Evolutionary conservation across 2,888 invertebrate genomes (phyloP).

Genomic region (Seira sanloemensis): DNA sequence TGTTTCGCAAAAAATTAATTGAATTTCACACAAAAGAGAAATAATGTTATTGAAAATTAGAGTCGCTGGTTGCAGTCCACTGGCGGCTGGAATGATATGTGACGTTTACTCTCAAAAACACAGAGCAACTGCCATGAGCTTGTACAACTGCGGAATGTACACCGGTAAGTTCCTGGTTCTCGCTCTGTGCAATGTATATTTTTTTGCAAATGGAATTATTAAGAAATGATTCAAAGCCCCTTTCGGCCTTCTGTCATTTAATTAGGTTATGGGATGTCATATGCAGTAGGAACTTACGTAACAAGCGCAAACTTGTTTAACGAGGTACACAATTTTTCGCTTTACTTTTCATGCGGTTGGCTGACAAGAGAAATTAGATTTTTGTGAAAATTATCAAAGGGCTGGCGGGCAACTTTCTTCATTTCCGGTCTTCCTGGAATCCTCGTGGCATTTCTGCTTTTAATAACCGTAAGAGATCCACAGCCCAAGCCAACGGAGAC

Average conservation of each 20-base stretch:
- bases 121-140: constrained; percentile 90
- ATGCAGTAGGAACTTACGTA: constrained; percentile 92
- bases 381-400: constrained; percentile 77
- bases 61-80: constrained; percentile 91
- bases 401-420: constrained; percentile 90
- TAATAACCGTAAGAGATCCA: constrained; percentile 86
- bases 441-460: constrained; percentile 83
- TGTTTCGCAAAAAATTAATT: neutral
- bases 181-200: too few relatives aligned
- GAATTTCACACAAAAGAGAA: neutral
- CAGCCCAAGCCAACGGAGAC: constrained; percentile 78
- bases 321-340: constrained; percentile 78
- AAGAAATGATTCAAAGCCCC: too few relatives aligned
- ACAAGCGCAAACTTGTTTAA: constrained; percentile 85
- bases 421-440: constrained; percentile 86
- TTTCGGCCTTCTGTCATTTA: neutral
- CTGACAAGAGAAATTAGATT: too few relatives aligned
- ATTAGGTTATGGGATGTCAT: constrained; percentile 94
- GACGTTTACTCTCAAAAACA: constrained; percentile 81
- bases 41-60: constrained; percentile 75
- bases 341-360: too few relatives aligned
- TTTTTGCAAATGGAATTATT: too few relatives aligned
- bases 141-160: constrained; percentile 97
- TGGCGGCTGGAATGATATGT: constrained; percentile 89
- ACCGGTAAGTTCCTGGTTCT: constrained; percentile 76